phyloP scores from a whole-genome alignment of 35 echinoderm and acorn worm genomes.

The Strongylocentrotus purpuratus region DNA sequence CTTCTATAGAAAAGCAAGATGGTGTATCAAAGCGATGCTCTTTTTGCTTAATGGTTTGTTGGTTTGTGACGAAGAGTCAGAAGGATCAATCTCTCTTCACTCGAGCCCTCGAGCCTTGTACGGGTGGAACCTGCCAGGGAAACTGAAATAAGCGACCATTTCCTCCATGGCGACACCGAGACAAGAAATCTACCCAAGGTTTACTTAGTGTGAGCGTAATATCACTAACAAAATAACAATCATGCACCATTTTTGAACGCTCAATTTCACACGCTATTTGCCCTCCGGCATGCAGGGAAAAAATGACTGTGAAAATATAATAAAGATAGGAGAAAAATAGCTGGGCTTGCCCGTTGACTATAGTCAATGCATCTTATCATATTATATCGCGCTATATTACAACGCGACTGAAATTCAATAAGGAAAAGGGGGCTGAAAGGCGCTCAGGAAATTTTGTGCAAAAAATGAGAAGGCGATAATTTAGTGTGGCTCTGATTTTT shows the following conservation, averaged over 20 bases:
- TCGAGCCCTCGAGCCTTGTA: neutral
- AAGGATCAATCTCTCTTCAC: constrained; percentile 30
- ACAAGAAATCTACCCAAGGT: constrained; percentile 33
- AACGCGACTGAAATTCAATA: neutral
- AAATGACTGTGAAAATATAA: neutral
- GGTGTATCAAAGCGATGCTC: too few species aligned
- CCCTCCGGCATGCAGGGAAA: neutral
- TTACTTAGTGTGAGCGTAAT: constrained; percentile 30
- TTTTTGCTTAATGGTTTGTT: neutral
- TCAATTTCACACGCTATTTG: constrained; percentile 17
- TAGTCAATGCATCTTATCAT: neutral
- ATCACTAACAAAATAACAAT: constrained; percentile 42
- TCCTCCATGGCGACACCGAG: constrained; percentile 36
- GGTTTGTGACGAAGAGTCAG: neutral
- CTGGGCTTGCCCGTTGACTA: neutral
- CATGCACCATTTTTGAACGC: constrained; percentile 17
- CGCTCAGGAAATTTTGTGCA: constrained; percentile 7
- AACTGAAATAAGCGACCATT: constrained; percentile 35
- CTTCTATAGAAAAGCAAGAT: too few species aligned
- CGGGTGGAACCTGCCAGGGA: neutral
- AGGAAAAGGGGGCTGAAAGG: neutral
- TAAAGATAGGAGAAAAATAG: neutral
- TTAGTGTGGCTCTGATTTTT: neutral
- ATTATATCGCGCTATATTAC: constrained; percentile 18
- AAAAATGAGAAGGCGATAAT: constrained; percentile 6